Percentiles rank a stretch among this genome's conserved stretches.
phyloP scores from a whole-genome alignment of 2,113 vertebrate species.

The Trematomus loennbergii region DNA sequence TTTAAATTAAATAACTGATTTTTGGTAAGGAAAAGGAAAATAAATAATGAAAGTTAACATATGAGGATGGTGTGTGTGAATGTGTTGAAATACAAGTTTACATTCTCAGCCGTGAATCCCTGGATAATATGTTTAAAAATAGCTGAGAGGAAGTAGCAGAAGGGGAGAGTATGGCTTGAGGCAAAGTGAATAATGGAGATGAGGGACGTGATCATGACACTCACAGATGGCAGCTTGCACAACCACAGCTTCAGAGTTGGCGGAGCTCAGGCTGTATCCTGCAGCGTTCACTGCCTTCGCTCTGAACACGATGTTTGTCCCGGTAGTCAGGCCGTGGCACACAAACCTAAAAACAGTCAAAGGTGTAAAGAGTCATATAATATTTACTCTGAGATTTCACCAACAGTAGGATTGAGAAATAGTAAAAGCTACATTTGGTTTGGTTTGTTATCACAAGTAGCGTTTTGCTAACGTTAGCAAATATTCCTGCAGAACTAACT shows the following conservation, averaged over 20 bases:
- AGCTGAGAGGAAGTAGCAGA: constrained; percentile 2
- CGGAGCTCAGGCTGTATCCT: constrained; percentile 92
- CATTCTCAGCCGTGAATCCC: constrained; percentile 1
- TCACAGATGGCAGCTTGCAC: constrained; percentile 94
- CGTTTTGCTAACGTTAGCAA: no score
- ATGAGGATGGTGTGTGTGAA: background rate
- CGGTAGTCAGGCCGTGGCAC: constrained; percentile 91
- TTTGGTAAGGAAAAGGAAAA: constrained; percentile 7
- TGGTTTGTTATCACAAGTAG: no score
- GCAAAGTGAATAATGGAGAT: constrained; percentile 17
- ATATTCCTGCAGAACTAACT: no score
- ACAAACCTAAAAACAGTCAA: constrained; percentile 85
- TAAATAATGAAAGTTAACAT: background rate
- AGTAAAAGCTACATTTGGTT: background rate
- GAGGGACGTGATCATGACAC: constrained; percentile 51
- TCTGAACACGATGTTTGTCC: constrained; percentile 89
- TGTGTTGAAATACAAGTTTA: background rate
- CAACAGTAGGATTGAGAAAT: background rate
- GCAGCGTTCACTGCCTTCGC: constrained; percentile 97
- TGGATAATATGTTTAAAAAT: constrained; percentile 35
- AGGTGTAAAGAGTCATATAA: background rate
- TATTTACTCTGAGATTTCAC: background rate
- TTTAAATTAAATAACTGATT: background rate
- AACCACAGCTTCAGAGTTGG: constrained; percentile 89
- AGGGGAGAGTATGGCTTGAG: constrained; percentile 4